Evolutionary conservation across 2,888 invertebrate genomes (phyloP).

Genomic region (Polymixis lichenea): DNA sequence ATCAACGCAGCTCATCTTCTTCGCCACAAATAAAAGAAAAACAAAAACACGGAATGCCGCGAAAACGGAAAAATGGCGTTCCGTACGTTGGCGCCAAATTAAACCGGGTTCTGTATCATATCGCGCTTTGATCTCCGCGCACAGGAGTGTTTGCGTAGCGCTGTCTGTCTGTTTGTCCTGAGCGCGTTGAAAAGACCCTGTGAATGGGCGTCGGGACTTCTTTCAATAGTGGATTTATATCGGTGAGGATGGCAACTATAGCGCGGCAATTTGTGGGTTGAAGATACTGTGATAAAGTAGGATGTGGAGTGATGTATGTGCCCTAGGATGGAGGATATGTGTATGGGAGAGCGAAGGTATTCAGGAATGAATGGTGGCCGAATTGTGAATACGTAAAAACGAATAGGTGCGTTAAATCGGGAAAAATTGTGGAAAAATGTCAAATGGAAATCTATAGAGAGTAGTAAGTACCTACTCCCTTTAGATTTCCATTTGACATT

Average conservation of each 20-base stretch:
- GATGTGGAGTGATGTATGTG: conserved; percentile 45
- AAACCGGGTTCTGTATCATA: conserved; percentile 85
- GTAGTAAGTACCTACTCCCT: too few species aligned
- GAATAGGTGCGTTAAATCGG: too few species aligned
- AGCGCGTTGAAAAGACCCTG: conserved; percentile 82
- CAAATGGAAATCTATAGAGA: too few species aligned
- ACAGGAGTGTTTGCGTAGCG: conserved; percentile 83
- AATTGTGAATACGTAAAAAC: not conserved
- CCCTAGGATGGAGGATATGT: not conserved
- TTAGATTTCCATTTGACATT: too few species aligned
- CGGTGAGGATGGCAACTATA: conserved; percentile 82
- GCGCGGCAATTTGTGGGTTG: conserved; percentile 88
- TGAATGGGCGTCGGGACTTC: conserved; percentile 80
- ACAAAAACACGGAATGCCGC: conserved; percentile 64
- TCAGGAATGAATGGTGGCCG: not conserved
- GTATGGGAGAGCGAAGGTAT: conserved; percentile 4
- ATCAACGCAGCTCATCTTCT: conserved; percentile 34
- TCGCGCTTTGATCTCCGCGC: conserved; percentile 88
- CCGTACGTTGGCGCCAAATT: conserved; percentile 88
- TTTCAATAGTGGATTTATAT: conserved; percentile 89
- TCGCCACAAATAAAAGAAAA: conserved; percentile 30
- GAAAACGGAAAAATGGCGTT: conserved; percentile 86
- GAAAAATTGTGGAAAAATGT: too few species aligned
- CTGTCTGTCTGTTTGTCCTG: conserved; percentile 86
- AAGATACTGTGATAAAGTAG: conserved; percentile 84